These are phyloP conservation scores for Drosophila arawakana DNA, from an alignment of 1,140 invertebrate genomes.

Conservation along the genomic window DNA sequence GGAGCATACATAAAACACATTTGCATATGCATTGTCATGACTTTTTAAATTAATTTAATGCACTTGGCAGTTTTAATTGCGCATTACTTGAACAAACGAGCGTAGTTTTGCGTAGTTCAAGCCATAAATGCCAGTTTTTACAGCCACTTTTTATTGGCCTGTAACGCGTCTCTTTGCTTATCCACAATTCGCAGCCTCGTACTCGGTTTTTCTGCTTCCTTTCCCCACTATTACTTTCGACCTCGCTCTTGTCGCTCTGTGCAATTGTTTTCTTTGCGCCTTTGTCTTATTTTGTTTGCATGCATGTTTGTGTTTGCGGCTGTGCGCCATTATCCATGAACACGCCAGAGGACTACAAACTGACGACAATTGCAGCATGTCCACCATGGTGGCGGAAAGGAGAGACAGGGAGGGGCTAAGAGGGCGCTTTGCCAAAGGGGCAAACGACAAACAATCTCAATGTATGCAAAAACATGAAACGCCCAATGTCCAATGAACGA, in stretches of 20 bases:
- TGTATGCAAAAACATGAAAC: conserved; percentile 69
- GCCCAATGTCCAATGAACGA: conserved; percentile 57
- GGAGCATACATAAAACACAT: conserved; percentile 2
- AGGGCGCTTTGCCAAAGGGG: not conserved
- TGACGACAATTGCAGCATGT: conserved; percentile 6
- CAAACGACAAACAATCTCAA: conserved; percentile 34
- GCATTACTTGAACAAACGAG: conserved; percentile 65
- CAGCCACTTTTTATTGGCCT: conserved; percentile 75
- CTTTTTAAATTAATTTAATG: conserved; percentile 75
- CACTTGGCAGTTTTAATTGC: conserved; percentile 78
- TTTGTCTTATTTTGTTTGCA: conserved; percentile 53
- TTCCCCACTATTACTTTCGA: not conserved
- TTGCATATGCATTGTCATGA: conserved; percentile 43
- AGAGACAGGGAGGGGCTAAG: not conserved
- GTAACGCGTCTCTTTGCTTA: conserved; percentile 34
- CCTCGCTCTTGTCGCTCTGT: conserved; percentile 5
- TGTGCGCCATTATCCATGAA: conserved; percentile 48
- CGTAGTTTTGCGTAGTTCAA: conserved; percentile 71
- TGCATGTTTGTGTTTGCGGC: conserved; percentile 66
- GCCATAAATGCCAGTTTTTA: conserved; percentile 75
- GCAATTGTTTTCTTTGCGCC: conserved; percentile 19
- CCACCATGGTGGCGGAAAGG: too few relatives aligned
- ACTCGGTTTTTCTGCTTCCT: not conserved
- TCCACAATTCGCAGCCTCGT: conserved; percentile 34
- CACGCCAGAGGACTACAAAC: conserved; percentile 9